Percentiles rank a stretch among this genome's conserved stretches.
These are phyloP conservation scores for Ectropis grisescens DNA, from an alignment of 1,140 invertebrate genomes.

Conservation along the genomic window DNA sequence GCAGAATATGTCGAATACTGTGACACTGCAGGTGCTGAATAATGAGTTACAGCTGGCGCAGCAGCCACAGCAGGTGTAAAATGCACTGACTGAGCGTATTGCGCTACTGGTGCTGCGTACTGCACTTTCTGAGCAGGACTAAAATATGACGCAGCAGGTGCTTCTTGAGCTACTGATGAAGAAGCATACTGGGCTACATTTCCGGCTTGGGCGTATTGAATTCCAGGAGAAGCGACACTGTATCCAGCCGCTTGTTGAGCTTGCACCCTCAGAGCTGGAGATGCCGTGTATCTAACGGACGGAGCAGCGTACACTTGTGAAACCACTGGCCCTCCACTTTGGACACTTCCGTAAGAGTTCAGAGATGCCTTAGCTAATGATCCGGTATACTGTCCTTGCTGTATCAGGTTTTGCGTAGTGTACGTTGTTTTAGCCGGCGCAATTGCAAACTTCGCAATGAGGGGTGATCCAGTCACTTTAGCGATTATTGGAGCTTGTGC, in stretches of 20 bases:
- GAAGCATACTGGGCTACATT: background rate
- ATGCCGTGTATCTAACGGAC: conserved; percentile 32
- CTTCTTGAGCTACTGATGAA: too few species aligned
- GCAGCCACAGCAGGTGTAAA: background rate
- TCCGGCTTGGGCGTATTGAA: background rate
- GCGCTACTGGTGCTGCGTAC: conserved; percentile 4
- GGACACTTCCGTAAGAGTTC: conserved; percentile 31
- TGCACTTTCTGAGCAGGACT: background rate
- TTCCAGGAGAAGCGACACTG: conserved; percentile 1
- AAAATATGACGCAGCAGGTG: too few species aligned
- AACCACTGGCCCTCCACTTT: conserved; percentile 42
- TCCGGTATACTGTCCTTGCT: conserved; percentile 27
- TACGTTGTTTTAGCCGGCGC: conserved; percentile 33
- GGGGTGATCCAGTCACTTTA: conserved; percentile 59
- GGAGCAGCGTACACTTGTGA: conserved; percentile 55
- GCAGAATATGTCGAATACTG: conserved; percentile 18
- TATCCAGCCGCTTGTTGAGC: conserved; percentile 10
- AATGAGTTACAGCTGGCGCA: conserved; percentile 20
- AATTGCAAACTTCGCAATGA: conserved; percentile 49
- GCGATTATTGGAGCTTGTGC: conserved; percentile 63
- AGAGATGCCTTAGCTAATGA: conserved; percentile 40
- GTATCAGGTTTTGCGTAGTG: conserved; percentile 35
- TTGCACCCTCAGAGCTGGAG: conserved; percentile 26
- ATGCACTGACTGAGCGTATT: conserved; percentile 9
- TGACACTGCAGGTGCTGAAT: conserved; percentile 13